Evolutionary conservation across 2,797 vertebrate species (phyloP), one percentile per base, ranked within the genome.

Genomic region (Leptatherina wallacei): DNA sequence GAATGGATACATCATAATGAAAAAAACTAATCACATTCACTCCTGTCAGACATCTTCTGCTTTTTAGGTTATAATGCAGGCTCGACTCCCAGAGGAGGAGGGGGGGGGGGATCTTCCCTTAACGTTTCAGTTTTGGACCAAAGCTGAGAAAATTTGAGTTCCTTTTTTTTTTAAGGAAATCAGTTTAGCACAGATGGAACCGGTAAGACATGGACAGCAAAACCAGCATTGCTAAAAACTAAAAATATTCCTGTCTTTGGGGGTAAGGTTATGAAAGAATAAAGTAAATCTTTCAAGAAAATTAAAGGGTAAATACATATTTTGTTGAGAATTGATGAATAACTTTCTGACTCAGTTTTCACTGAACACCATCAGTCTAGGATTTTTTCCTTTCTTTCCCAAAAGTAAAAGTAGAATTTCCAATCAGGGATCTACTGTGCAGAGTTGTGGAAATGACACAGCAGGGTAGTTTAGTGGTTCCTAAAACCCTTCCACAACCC

Each of bases 61-160:
- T 78, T 84, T 80, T 83, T 77, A 75, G 71, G 69, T 69, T 80
- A 75, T 63, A 67, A 61, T 64, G 49, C 55, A 68, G 78, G 52
- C 62, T 54, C 2, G 32, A 27, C 44, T 78, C 72, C 74, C 78
- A 3, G 52, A 64, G 36, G 36, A 38, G 16, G 40, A 44, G n/a
- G n/a, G n/a, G n/a, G 69, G 70, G 63, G 57, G 62, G 65, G 27
- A 73, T 40, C 65, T 80, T 86, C 75, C 61, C 12, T 16, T 51
- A 76, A 71, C 71, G 30, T 69, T 85, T 88, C 32, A 60, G 60
- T 68, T 77, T 42, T 75, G 62, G 69, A 80, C 33, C 52, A 27
- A 69, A 85, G 10, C 65, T 36, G 60, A 80, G 67, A 73, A 71
- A 73, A 52, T 70, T 83, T 68, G 64, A 73, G 38, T 77, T 79